These are phyloP conservation scores for Morelia viridis DNA, from an alignment of 2,797 vertebrate genomes.

Conservation along the genomic window DNA sequence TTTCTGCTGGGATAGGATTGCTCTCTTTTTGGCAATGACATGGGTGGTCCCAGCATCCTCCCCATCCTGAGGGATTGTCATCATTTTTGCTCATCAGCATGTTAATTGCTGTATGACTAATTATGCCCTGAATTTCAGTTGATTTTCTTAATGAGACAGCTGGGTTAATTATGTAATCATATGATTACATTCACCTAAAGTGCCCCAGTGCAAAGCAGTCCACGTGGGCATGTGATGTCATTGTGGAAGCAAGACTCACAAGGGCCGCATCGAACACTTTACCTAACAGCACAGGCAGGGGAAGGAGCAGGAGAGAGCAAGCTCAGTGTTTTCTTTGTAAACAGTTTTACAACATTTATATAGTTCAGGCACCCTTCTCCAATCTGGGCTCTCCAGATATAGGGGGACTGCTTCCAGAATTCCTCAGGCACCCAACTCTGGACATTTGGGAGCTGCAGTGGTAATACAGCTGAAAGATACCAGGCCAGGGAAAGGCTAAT, in stretches of 20 bases:
- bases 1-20: slow-evolving; percentile 8
- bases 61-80: slow-evolving; percentile 79
- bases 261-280: slow-evolving; percentile 52
- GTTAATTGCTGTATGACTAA: slow-evolving; percentile 90
- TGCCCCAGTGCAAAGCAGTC: slow-evolving; percentile 74
- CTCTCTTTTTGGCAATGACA: slow-evolving; percentile 47
- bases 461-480: not conserved
- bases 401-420: not conserved
- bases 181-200: slow-evolving; percentile 86
- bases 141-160: slow-evolving; percentile 92
- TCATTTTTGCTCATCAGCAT: slow-evolving; percentile 82
- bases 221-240: slow-evolving; percentile 67
- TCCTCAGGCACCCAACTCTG: not conserved
- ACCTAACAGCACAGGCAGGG: slow-evolving; percentile 30
- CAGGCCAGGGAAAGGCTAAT: not conserved
- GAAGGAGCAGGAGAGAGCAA: not conserved
- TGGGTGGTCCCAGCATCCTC: slow-evolving; percentile 76
- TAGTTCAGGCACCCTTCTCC: not conserved
- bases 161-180: slow-evolving; percentile 92
- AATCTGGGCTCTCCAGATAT: not conserved
- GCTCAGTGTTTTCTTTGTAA: slow-evolving; percentile 38
- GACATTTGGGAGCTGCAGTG: not conserved
- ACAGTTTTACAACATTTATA: not conserved
- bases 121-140: slow-evolving; percentile 90
- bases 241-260: slow-evolving; percentile 43